phyloP scores from a whole-genome alignment of 1,140 invertebrate species.

The Ips typographus region DNA sequence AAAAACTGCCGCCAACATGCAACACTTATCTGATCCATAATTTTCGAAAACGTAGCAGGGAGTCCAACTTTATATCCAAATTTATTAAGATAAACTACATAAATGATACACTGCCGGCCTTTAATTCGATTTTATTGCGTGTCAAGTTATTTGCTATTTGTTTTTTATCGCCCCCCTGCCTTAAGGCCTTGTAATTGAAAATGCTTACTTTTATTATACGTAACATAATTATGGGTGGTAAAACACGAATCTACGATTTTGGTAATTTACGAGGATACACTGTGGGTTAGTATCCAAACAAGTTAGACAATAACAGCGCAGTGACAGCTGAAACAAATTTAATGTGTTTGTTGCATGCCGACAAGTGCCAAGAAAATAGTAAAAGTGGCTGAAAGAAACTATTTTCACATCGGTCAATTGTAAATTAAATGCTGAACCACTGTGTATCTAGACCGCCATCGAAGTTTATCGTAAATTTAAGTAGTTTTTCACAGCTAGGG shows the following conservation, averaged over 20 bases:
- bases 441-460: slow-evolving; percentile 24
- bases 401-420: neutral
- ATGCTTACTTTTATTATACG: slow-evolving; percentile 30
- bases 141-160: slow-evolving; percentile 17
- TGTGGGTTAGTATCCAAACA: slow-evolving; percentile 5
- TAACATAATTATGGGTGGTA: slow-evolving; percentile 31
- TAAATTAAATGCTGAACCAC: slow-evolving; percentile 14
- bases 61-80: slow-evolving; percentile 1
- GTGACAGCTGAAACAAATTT: too few relatives aligned
- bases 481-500: slow-evolving; percentile 33
- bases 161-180: slow-evolving; percentile 23
- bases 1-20: too few relatives aligned
- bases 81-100: slow-evolving; percentile 8
- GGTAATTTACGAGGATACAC: slow-evolving; percentile 22
- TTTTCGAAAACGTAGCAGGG: neutral
- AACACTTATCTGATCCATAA: neutral
- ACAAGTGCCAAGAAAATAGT: neutral
- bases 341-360: too few relatives aligned
- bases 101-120: slow-evolving; percentile 10
- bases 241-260: slow-evolving; percentile 27
- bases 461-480: slow-evolving; percentile 31
- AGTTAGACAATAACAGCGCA: neutral
- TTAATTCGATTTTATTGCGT: slow-evolving; percentile 30
- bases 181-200: slow-evolving; percentile 27
- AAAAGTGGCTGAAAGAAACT: neutral